These are phyloP conservation scores for Anoplophora glabripennis DNA, from an alignment of 1,140 invertebrate species.

Conservation along the genomic window DNA sequence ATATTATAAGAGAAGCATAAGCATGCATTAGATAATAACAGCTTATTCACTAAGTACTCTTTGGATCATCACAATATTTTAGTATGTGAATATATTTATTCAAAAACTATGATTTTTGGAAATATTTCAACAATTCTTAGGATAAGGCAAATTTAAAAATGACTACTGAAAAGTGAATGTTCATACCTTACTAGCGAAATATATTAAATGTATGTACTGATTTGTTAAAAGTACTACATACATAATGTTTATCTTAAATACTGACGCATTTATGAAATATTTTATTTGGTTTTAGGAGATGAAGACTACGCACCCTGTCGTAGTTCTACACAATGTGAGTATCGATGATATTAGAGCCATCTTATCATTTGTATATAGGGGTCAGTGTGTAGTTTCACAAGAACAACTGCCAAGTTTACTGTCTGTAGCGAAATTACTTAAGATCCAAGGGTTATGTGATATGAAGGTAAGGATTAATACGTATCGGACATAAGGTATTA, in stretches of 20 bases:
- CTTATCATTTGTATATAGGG: slow-evolving; percentile 89
- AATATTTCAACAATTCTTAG: no score
- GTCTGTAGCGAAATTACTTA: slow-evolving; percentile 77
- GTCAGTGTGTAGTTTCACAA: slow-evolving; percentile 84
- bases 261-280: background rate
- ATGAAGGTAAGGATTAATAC: slow-evolving; percentile 65
- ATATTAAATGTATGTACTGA: no score
- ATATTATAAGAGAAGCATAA: background rate
- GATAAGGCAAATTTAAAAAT: no score
- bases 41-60: background rate
- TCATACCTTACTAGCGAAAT: no score
- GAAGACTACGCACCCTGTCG: slow-evolving; percentile 65
- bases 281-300: slow-evolving; percentile 31
- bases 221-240: no score
- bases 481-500: no score
- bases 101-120: background rate
- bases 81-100: background rate
- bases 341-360: slow-evolving; percentile 77
- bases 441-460: slow-evolving; percentile 83
- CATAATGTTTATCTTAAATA: background rate
- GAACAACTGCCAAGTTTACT: slow-evolving; percentile 77
- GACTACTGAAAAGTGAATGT: no score
- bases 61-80: background rate
- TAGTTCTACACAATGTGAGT: slow-evolving; percentile 78
- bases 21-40: background rate